Evolutionary conservation across 2,797 vertebrate genomes (phyloP), one percentile per base, ranked within the genome.

Genomic region (Pseudomugil tenellus): DNA sequence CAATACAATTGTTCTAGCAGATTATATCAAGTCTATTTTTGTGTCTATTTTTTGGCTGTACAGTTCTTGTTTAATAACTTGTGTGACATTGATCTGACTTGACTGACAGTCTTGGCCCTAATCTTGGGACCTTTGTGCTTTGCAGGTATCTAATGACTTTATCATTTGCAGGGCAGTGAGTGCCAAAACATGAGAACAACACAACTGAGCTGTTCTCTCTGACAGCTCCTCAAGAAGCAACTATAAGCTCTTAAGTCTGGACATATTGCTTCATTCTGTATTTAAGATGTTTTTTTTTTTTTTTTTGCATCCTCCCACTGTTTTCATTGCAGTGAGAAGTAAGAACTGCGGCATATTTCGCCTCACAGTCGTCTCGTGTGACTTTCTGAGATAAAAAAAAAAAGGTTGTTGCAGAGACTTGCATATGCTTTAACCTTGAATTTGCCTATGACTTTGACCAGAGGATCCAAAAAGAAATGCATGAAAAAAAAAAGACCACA

Each of bases 11-110:
- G 76, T 82, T 72, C 56, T 72, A 69, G 77, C 69, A 80, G 72
- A 84, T 77, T 88, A 88, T 83, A 79, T 56, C 48, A 32, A 77
- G 67, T 86, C 83, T 91, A 90, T 92, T 91, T 90, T 91, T 87
- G 70, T 76, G 69, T 16, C 82, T 57, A 0, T 37, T 56, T 34
- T 54, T 39, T 13, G 69, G 80, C 63, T 88, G 87, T 92, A 90
- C 86, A 88, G 85, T 87, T 86, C 71, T 80, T 60, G 59, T 76
- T 43, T 76, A 86, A 79, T 76, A 74, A 80, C 60, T 54, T 76
- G 64, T 69, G 84, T 79, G 66, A 74, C 58, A 49, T 35, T 65
- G 70, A 84, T 74, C 60, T 71, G 77, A 80, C 74, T 84, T 68
- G 83, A 89, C 70, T 37, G 49, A 75, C 72, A 78, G 66, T 59